Conservation (phyloP, 1,140 invertebrate genomes). For the Dufourea novaeangliae region DNA sequence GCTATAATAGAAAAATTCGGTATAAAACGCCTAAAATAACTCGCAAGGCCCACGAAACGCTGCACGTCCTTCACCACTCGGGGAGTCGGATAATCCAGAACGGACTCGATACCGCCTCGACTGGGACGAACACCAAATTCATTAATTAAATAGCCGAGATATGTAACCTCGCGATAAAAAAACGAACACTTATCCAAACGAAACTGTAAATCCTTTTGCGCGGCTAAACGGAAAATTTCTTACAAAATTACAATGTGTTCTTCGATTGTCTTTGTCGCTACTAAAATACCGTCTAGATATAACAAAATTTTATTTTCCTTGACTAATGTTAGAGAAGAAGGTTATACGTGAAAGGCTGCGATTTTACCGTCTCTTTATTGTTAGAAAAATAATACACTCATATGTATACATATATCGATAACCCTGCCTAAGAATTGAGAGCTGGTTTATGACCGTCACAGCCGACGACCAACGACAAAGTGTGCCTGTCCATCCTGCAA, state of each 20-base stretch:
- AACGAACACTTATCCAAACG: conserved; percentile 15
- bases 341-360: no score
- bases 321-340: no score
- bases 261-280: no score
- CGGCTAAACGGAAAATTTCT: background rate
- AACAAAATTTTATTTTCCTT: conserved; percentile 1
- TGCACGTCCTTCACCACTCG: background rate
- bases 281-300: conserved; percentile 17
- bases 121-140: background rate
- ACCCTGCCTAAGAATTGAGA: no score
- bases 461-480: no score
- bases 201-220: background rate
- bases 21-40: conserved; percentile 21
- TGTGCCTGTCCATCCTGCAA: no score
- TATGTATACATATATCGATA: no score
- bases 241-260: background rate
- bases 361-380: no score
- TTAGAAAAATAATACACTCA: no score
- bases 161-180: background rate
- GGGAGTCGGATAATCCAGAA: background rate
- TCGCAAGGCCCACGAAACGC: conserved; percentile 3
- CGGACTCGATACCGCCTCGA: background rate
- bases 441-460: no score
- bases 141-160: background rate
- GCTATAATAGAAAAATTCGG: background rate